These are phyloP conservation scores for Zaprionus capensis DNA, from an alignment of 1,140 invertebrate species.

Conservation along the genomic window DNA sequence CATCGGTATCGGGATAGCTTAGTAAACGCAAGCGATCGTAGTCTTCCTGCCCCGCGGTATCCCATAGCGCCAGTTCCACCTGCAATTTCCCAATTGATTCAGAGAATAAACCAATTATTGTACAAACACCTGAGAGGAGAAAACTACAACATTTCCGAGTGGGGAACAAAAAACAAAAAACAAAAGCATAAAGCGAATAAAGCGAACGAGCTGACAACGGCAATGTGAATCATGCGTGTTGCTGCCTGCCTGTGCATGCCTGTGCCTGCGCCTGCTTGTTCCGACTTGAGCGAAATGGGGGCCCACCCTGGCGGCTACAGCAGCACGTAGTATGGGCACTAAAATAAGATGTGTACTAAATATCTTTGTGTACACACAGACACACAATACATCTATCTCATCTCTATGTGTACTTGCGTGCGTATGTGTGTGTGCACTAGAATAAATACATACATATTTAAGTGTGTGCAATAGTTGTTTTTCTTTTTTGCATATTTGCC, in stretches of 20 bases:
- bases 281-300: slow-evolving; percentile 13
- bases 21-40: slow-evolving; percentile 97
- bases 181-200: slow-evolving; percentile 1
- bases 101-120: slow-evolving; percentile 4
- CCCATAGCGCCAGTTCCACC: slow-evolving; percentile 96
- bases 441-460: slow-evolving; percentile 10
- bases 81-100: slow-evolving; percentile 59
- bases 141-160: background rate
- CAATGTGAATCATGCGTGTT: slow-evolving; percentile 33
- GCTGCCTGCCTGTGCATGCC: background rate
- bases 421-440: background rate
- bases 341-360: slow-evolving; percentile 55
- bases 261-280: background rate
- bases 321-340: slow-evolving; percentile 28
- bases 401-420: background rate
- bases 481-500: slow-evolving; percentile 10
- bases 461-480: slow-evolving; percentile 12
- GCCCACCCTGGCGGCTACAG: slow-evolving; percentile 20
- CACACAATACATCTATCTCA: background rate
- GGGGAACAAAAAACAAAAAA: slow-evolving; percentile 13
- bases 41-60: slow-evolving; percentile 99
- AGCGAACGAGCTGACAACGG: slow-evolving; percentile 6
- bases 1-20: slow-evolving; percentile 98
- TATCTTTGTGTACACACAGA: slow-evolving; percentile 22
- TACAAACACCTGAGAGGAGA: slow-evolving; percentile 22